A percentile compares a stretch with the other conserved stretches of the same genome.
These are phyloP conservation scores for Eupithecia centaureata DNA, from an alignment of 2,888 invertebrate species.

Conservation along the genomic window DNA sequence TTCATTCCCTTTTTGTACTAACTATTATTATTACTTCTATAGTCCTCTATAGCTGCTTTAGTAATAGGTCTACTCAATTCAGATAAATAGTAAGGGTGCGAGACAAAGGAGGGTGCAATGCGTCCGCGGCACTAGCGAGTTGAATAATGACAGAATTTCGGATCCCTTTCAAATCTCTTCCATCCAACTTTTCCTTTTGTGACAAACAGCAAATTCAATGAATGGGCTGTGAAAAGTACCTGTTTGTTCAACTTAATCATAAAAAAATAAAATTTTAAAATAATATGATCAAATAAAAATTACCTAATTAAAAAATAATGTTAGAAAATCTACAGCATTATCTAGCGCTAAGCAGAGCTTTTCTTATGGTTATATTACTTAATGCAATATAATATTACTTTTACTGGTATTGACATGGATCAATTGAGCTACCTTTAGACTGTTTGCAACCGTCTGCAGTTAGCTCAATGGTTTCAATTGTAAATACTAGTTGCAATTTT, in stretches of 20 bases:
- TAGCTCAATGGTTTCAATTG: no score
- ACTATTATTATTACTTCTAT: slow-evolving; percentile 24
- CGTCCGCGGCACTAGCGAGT: slow-evolving; percentile 8
- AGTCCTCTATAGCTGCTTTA: slow-evolving; percentile 14
- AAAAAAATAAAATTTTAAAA: no score
- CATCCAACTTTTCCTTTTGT: background rate
- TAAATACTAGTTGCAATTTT: no score
- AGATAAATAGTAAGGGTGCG: slow-evolving; percentile 29
- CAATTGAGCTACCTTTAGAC: no score
- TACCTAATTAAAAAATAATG: no score
- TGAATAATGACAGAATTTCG: slow-evolving; percentile 25
- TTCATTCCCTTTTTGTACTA: slow-evolving; percentile 18
- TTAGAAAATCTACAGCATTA: no score
- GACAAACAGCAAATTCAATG: slow-evolving; percentile 6
- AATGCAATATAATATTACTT: no score
- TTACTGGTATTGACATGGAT: no score
- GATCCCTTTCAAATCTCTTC: slow-evolving; percentile 5
- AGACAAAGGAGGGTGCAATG: slow-evolving; percentile 31
- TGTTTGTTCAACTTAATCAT: background rate
- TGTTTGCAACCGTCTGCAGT: no score
- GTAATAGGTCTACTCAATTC: slow-evolving; percentile 21
- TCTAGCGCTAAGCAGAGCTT: no score
- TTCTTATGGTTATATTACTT: no score
- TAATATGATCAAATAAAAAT: no score
- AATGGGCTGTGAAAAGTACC: background rate